A percentile compares a stretch with the other conserved stretches of the same genome.
Conservation (phyloP, 2,113 vertebrate species). For the Siphamia tubifer region DNA sequence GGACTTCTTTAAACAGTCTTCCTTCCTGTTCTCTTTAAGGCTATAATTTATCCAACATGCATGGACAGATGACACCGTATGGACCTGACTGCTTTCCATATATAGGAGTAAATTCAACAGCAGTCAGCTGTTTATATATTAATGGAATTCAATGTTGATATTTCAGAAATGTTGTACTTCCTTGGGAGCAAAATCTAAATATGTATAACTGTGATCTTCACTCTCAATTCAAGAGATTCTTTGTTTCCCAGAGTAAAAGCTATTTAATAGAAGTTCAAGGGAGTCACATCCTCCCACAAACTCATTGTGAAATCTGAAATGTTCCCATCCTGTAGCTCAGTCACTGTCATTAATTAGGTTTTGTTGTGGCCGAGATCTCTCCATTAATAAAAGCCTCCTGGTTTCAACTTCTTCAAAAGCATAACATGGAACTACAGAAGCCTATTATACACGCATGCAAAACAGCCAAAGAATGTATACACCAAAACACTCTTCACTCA, state of each 20-base stretch:
- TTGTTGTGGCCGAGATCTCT: slow-evolving; percentile 2
- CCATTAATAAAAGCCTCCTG: not conserved
- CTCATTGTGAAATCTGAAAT: not conserved
- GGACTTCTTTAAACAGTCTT: slow-evolving; percentile 31
- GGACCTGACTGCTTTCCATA: slow-evolving; percentile 3
- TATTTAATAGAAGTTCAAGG: slow-evolving; percentile 20
- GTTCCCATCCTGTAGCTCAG: slow-evolving; percentile 20
- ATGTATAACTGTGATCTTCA: not conserved
- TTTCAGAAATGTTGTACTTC: not conserved
- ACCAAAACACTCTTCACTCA: slow-evolving; percentile 19
- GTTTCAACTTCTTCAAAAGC: slow-evolving; percentile 29
- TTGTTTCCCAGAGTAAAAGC: not conserved
- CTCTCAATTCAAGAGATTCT: not conserved
- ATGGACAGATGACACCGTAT: slow-evolving; percentile 8
- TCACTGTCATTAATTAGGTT: slow-evolving; percentile 20
- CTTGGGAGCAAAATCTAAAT: not conserved
- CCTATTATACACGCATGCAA: slow-evolving; percentile 31
- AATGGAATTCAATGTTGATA: no score
- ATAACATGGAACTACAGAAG: slow-evolving; percentile 1
- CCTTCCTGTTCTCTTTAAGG: slow-evolving; percentile 22
- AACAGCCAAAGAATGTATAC: slow-evolving; percentile 26
- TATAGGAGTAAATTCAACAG: no score
- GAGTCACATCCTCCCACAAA: slow-evolving; percentile 14
- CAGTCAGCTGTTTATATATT: no score
- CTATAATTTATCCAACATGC: not conserved